These are phyloP conservation scores for Cladorhizidae sp. DNA, from an alignment of 37 sponge, comb jelly and placozoan species.

Conservation along the genomic window DNA sequence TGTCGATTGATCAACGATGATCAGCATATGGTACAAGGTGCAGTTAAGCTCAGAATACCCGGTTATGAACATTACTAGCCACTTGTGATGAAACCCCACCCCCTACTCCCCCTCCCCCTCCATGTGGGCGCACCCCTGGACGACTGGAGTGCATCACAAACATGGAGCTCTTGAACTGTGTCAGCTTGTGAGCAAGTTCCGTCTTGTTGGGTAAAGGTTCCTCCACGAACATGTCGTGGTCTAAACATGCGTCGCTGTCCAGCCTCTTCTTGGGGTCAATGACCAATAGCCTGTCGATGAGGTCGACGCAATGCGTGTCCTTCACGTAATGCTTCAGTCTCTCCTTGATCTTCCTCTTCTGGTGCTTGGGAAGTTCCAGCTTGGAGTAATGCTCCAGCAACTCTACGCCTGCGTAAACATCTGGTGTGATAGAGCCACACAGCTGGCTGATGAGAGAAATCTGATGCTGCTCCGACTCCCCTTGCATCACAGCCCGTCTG, in stretches of 20 bases:
- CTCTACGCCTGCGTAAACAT: conserved; percentile 91
- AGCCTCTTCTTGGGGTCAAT: conserved; percentile 91
- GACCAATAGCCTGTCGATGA: conserved; percentile 87
- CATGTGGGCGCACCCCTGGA: conserved; percentile 7
- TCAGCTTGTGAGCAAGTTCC: conserved; percentile 52
- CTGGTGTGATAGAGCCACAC: conserved; percentile 94
- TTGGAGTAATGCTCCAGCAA: conserved; percentile 81
- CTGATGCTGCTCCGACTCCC: conserved; percentile 91
- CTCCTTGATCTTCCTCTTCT: conserved; percentile 87
- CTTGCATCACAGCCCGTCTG: conserved; percentile 92
- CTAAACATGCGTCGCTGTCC: conserved; percentile 86
- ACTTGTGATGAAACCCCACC: neutral
- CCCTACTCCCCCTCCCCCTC: neutral
- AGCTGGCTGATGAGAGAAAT: conserved; percentile 88
- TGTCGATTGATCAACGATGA: no score
- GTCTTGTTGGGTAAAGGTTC: conserved; percentile 81
- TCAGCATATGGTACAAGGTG: no score
- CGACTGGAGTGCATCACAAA: conserved; percentile 59
- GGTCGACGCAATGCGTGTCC: conserved; percentile 85
- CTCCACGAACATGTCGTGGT: conserved; percentile 97
- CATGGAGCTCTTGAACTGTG: conserved; percentile 58
- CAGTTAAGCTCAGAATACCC: conserved; percentile 23
- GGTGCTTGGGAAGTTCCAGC: conserved; percentile 82
- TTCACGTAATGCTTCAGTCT: conserved; percentile 84
- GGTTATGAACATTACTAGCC: conserved; percentile 16